Evolutionary conservation across 2,888 invertebrate genomes (phyloP).

Genomic region (Aproaerema taeniolella): DNA sequence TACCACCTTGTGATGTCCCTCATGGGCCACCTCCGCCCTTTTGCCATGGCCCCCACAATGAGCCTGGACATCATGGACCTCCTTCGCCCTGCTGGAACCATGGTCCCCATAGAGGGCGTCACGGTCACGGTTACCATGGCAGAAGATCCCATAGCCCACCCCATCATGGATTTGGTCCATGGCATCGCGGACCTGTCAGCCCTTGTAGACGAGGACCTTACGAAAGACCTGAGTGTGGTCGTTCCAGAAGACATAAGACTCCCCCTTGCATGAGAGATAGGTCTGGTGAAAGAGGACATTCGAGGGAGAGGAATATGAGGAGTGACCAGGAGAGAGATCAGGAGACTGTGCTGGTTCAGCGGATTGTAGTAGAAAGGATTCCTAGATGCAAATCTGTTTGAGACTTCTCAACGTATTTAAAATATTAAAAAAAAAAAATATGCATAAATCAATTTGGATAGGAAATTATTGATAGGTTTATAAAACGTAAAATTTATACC

Average conservation of each 20-base stretch:
- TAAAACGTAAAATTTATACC: too few species aligned
- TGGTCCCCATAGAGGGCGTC: not conserved
- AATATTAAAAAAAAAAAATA: not conserved
- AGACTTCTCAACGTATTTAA: not conserved
- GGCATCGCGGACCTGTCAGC: constrained; percentile 6
- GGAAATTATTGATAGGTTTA: too few species aligned
- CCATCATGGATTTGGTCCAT: not conserved
- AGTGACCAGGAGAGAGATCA: not conserved
- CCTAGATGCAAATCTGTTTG: constrained; percentile 26
- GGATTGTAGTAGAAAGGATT: constrained; percentile 27
- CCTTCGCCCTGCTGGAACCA: too few species aligned
- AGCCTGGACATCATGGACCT: not conserved
- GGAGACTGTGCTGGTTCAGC: constrained; percentile 24
- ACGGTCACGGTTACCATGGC: constrained; percentile 11
- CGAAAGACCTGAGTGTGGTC: constrained; percentile 1
- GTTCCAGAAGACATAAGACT: not conserved
- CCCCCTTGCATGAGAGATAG: not conserved
- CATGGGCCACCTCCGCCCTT: not conserved
- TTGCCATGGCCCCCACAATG: constrained; percentile 12
- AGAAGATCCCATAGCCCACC: too few species aligned
- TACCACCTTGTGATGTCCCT: not conserved
- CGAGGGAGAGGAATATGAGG: constrained; percentile 2
- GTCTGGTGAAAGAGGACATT: not conserved
- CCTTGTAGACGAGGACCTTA: constrained; percentile 11
- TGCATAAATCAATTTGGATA: not conserved